Conservation (phyloP, 2,888 invertebrate species). For the Odontomyia ornata region DNA sequence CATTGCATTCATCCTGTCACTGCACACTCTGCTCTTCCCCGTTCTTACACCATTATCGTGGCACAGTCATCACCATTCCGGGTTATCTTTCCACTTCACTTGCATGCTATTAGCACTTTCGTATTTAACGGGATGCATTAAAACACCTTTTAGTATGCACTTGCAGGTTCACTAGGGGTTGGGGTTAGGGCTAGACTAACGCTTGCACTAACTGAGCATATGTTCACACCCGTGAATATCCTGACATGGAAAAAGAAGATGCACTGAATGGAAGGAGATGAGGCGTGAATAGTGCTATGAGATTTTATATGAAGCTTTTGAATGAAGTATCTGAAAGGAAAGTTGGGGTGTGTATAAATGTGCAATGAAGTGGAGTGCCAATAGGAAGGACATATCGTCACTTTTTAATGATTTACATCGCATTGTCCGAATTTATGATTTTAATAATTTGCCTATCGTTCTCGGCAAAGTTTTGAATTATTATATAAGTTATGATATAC, state of each 20-base stretch:
- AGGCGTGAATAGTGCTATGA: too few species aligned
- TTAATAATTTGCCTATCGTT: neutral
- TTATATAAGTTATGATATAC: too few species aligned
- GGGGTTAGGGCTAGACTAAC: conserved; percentile 5
- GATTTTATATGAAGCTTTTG: too few species aligned
- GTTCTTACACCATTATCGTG: too few species aligned
- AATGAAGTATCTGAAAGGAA: neutral
- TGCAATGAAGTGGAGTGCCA: neutral
- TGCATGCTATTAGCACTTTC: conserved; percentile 31
- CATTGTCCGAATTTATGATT: neutral
- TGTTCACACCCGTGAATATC: neutral
- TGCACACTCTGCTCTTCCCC: neutral
- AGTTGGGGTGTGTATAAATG: neutral
- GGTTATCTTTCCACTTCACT: conserved; percentile 34
- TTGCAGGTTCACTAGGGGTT: neutral
- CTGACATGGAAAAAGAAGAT: conserved; percentile 1
- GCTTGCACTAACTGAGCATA: neutral
- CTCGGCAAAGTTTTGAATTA: too few species aligned
- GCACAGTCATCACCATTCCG: neutral
- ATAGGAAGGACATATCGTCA: conserved; percentile 11
- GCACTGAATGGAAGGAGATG: neutral
- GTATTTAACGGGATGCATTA: conserved; percentile 35
- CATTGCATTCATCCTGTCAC: neutral
- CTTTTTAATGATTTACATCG: conserved; percentile 4
- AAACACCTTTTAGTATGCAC: conserved; percentile 34